A percentile compares a stretch with the other conserved stretches of the same genome.
Evolutionary conservation across 37 sponge, comb jelly and placozoan genomes (phyloP).

Genomic region (Cliona cf. orientalis): DNA sequence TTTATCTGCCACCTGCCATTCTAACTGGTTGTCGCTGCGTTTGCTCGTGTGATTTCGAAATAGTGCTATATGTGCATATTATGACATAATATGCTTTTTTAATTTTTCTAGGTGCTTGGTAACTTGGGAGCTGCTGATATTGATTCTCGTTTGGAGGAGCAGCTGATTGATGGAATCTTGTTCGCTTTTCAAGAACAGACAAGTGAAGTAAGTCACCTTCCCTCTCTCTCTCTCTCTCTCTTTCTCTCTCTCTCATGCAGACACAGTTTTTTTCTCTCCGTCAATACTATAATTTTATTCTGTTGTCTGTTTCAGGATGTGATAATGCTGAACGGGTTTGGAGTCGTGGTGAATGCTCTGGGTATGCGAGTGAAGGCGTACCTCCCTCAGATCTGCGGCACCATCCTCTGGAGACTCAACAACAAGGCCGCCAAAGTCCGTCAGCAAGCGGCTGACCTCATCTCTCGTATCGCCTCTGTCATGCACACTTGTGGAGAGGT

Average conservation of each 20-base stretch:
- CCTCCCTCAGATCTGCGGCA: slow-evolving; percentile 99
- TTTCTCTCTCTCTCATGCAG: background rate
- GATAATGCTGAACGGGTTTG: slow-evolving; percentile 97
- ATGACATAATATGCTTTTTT: too few relatives aligned
- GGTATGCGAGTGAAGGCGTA: slow-evolving; percentile 94
- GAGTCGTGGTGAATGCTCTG: slow-evolving; percentile 95
- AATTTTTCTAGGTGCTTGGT: slow-evolving; percentile 69
- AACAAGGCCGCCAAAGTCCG: slow-evolving; percentile 98
- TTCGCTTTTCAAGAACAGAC: slow-evolving; percentile 96
- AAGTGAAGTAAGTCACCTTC: slow-evolving; percentile 51
- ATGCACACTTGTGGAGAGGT: slow-evolving; percentile 96
- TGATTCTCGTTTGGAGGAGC: slow-evolving; percentile 95
- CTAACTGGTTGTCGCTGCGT: too few relatives aligned
- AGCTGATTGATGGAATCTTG: slow-evolving; percentile 97
- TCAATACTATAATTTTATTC: slow-evolving; percentile 6
- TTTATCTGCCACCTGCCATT: too few relatives aligned
- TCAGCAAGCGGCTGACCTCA: slow-evolving; percentile 98
- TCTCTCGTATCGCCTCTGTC: slow-evolving; percentile 89
- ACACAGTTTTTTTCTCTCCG: background rate
- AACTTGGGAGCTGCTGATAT: slow-evolving; percentile 96
- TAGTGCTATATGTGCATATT: too few relatives aligned
- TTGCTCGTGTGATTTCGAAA: too few relatives aligned
- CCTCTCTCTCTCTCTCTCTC: background rate
- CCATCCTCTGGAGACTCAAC: slow-evolving; percentile 96
- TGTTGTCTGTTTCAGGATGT: too few relatives aligned